These are phyloP conservation scores for mouse (Mus musculus) DNA, from an alignment of 2,113 vertebrate genomes.

Conservation along the genomic window DNA sequence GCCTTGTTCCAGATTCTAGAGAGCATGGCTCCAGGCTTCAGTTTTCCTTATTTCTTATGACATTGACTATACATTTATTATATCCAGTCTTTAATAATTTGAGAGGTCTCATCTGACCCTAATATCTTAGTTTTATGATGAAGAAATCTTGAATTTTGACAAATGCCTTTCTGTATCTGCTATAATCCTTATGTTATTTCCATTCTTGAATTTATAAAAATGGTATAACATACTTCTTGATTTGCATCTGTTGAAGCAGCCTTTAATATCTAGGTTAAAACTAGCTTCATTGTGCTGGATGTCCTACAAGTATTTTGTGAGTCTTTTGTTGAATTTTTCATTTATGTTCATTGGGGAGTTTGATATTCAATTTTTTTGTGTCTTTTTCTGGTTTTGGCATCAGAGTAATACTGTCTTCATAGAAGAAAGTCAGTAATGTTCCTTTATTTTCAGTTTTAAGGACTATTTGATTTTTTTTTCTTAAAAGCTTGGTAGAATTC, in stretches of 20 bases:
- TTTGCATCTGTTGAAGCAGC: background rate
- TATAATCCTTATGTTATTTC: background rate
- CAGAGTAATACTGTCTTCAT: background rate
- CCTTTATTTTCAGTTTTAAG: too few species aligned
- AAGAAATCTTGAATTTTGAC: background rate
- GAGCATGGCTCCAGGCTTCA: too few species aligned
- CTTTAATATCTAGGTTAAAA: background rate
- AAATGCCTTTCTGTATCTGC: background rate
- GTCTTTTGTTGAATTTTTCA: background rate
- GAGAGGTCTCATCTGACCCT: too few species aligned
- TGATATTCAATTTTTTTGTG: background rate
- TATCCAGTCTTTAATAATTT: background rate
- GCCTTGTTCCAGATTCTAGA: background rate
- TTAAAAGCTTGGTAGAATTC: background rate
- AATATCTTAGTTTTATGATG: background rate
- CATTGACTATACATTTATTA: background rate
- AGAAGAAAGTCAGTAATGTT: background rate
- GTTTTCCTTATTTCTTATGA: background rate
- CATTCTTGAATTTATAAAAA: background rate
- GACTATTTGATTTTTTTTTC: background rate
- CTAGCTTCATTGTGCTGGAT: background rate
- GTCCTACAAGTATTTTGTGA: background rate
- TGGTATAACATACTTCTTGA: background rate
- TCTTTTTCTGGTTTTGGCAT: background rate
- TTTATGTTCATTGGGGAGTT: background rate